Base-by-base conservation (phyloP, 2,888 invertebrate species). In the Tenthredo notha region DNA sequence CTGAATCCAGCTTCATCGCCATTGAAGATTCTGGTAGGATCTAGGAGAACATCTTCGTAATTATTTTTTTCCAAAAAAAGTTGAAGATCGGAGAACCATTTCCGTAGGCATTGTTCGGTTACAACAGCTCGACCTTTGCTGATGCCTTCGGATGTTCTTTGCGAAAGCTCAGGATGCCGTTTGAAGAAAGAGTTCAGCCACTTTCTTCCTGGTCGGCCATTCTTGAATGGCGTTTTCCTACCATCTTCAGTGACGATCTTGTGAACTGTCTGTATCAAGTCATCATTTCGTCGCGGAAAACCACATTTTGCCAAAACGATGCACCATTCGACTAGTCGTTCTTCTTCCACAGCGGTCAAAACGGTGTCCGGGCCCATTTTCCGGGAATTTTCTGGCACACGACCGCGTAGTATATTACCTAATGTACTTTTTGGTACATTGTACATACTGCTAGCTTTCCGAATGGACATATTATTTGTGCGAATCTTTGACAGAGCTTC, bases 121-220 rank as follows among this genome's bases (percentile, higher is more conserved):
- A 91, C 88, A 84, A 87, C 78, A 9, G 89, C 90, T 86, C 90
- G 86, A 29, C 90, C 89, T 88, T 89, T 90, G 29, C 86, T 86
- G 10, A 89, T 88, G 86, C 85, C 86, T 87, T 91, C 91, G 7
- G 91, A 88, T 86, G 77, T 29, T 15, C 83, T 21, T n/a, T 75
- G 29, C 21, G 40, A 77, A 4, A 91, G 86, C 84, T 89, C 88
- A 15, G 88, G 89, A 87, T 92, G 89, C 78, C 90, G 85, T 72
- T 86, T 87, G 74, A 91, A 86, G 87, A 92, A 92, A 33, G 84
- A 87, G 40, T 50, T n/a, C 83, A 89, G 91, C 90, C 90, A 91
- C 67, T 85, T 88, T 86, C 89, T 86, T 29, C 87, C 87, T 33
- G 88, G 88, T 25, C 85, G 72, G 65, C 85, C 84, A 84, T 86